Percentiles rank a stretch among this genome's conserved stretches.
These are phyloP conservation scores for Leptatherina wallacei DNA, from an alignment of 2,797 vertebrate genomes.

Conservation along the genomic window DNA sequence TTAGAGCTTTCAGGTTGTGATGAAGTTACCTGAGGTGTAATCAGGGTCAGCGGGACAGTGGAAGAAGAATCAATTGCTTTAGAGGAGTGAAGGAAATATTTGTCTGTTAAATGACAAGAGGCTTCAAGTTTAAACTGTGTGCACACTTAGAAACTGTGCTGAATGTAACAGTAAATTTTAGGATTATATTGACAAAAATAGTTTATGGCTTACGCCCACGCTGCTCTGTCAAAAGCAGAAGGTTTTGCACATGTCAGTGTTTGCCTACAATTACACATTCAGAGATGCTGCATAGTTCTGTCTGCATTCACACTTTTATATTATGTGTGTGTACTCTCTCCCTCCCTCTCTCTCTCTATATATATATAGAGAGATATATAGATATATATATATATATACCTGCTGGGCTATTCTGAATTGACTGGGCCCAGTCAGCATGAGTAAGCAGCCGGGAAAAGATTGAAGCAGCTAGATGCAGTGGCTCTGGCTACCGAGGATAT, in stretches of 20 bases:
- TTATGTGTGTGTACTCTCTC: constrained; percentile 12
- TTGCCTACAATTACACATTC: constrained; percentile 2
- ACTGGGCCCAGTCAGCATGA: constrained; percentile 66
- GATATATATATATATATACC: constrained; percentile 42
- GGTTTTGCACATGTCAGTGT: constrained; percentile 5
- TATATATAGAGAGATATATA: too few relatives aligned
- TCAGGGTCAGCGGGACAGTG: background rate
- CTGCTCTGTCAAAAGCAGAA: background rate
- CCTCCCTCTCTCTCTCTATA: too few relatives aligned
- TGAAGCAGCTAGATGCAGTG: constrained; percentile 67
- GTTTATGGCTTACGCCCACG: background rate
- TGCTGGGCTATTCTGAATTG: constrained; percentile 69
- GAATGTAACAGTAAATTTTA: background rate
- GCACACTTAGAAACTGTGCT: too few relatives aligned
- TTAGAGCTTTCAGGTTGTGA: background rate
- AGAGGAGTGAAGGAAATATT: too few relatives aligned
- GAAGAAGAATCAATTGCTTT: too few relatives aligned
- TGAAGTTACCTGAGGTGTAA: background rate
- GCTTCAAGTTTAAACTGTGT: too few relatives aligned
- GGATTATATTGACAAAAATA: background rate
- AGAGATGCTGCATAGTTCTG: background rate
- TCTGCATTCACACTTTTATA: constrained; percentile 30
- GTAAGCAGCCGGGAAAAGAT: constrained; percentile 72
- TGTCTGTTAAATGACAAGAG: too few relatives aligned
- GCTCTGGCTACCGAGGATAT: constrained; percentile 68